phyloP scores from a whole-genome alignment of 1,140 invertebrate genomes.

The Latrodectus geometricus region DNA sequence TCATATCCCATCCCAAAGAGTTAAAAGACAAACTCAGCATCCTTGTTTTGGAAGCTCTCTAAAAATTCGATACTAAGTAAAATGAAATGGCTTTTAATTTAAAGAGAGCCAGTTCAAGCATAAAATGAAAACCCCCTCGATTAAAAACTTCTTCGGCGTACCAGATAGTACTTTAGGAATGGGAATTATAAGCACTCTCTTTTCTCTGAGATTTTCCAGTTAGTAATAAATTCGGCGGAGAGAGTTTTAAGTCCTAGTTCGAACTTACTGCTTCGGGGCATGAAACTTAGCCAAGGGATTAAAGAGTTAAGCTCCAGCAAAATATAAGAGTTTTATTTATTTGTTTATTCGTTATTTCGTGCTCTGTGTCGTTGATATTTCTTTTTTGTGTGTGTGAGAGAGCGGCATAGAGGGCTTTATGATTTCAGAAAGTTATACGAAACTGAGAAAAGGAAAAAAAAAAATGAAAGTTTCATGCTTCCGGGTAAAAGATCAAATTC shows the following conservation, averaged over 20 bases:
- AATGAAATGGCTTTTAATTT: constrained; percentile 54
- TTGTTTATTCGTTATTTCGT: not conserved
- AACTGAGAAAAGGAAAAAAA: not conserved
- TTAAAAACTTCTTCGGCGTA: constrained; percentile 17
- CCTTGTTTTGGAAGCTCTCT: not conserved
- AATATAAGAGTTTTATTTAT: not conserved
- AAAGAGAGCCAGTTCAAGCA: constrained; percentile 36
- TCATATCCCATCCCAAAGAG: not conserved
- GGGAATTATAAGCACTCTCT: constrained; percentile 32
- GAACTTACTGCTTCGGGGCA: constrained; percentile 5
- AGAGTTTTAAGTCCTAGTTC: not conserved
- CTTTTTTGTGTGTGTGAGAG: not conserved
- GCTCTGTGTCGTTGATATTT: not conserved
- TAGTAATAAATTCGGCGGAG: constrained; percentile 18
- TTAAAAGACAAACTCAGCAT: constrained; percentile 13
- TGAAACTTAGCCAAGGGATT: constrained; percentile 25
- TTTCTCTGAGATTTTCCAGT: not conserved
- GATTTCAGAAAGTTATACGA: too few species aligned
- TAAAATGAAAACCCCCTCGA: constrained; percentile 33
- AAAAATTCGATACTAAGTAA: not conserved
- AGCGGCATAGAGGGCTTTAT: too few species aligned
- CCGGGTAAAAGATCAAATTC: not conserved
- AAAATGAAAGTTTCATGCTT: not conserved
- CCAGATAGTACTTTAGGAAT: constrained; percentile 5
- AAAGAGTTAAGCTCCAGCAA: not conserved